These are phyloP conservation scores for Chouioia cunea DNA, from an alignment of 2,888 invertebrate genomes.

Conservation along the genomic window DNA sequence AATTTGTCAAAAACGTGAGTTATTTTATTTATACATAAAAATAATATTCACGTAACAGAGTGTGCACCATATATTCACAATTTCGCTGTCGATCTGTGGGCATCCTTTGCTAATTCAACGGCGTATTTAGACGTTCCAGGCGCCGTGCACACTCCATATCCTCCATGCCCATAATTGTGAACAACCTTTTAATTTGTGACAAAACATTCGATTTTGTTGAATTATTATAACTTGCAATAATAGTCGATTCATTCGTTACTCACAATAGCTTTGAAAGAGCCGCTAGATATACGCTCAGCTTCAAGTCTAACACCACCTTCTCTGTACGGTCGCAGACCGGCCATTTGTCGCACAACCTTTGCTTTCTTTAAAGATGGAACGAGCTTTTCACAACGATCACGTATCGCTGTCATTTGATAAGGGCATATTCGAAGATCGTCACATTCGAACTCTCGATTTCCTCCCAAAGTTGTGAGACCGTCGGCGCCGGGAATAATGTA, in stretches of 20 bases:
- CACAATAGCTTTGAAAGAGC: conserved; percentile 52
- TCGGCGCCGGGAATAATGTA: conserved; percentile 86
- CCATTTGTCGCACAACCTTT: conserved; percentile 52
- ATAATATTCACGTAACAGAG: too few species aligned
- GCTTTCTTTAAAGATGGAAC: conserved; percentile 76
- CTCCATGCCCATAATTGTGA: conserved; percentile 96
- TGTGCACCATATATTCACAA: conserved; percentile 18
- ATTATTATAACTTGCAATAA: background rate
- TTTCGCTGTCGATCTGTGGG: conserved; percentile 61
- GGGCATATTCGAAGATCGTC: conserved; percentile 77
- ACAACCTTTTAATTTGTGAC: conserved; percentile 71
- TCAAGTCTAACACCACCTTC: conserved; percentile 80
- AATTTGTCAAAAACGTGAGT: too few species aligned
- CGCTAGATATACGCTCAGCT: conserved; percentile 69
- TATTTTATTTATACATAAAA: too few species aligned
- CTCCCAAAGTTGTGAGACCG: conserved; percentile 84
- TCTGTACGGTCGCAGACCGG: conserved; percentile 86
- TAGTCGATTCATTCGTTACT: conserved; percentile 34
- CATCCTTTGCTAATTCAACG: conserved; percentile 76
- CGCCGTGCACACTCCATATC: conserved; percentile 90
- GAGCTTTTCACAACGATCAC: conserved; percentile 82
- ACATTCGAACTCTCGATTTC: conserved; percentile 86
- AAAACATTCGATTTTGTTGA: conserved; percentile 1
- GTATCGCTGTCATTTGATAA: conserved; percentile 82
- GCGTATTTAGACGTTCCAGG: conserved; percentile 89